Conservation (phyloP, 1,140 invertebrate genomes). For the Himalopsyche phryganea region DNA sequence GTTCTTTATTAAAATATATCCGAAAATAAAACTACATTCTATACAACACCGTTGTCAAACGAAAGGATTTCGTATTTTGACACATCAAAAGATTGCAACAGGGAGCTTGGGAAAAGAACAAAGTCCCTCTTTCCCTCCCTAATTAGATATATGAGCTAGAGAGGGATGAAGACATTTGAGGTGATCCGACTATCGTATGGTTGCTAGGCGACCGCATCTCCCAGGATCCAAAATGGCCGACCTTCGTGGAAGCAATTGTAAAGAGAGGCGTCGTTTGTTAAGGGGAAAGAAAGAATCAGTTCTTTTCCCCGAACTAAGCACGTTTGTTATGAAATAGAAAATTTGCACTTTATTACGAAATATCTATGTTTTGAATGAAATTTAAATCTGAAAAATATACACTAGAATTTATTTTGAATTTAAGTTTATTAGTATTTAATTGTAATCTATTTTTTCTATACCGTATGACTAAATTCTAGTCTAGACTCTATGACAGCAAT, state of each 20-base stretch:
- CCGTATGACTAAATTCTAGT: no score
- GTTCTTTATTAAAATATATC: no score
- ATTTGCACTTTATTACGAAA: no score
- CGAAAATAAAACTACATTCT: no score
- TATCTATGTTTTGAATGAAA: no score
- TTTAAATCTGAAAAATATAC: no score
- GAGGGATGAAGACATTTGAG: slow-evolving; percentile 15
- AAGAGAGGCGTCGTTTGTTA: slow-evolving; percentile 16
- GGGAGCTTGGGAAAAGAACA: slow-evolving; percentile 2
- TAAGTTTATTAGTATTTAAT: no score
- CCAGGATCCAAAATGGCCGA: slow-evolving; percentile 30
- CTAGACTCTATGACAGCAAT: no score
- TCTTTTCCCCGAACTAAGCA: slow-evolving; percentile 13
- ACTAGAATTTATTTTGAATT: no score
- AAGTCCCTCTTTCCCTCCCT: background rate
- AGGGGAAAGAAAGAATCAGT: slow-evolving; percentile 4
- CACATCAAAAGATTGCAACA: slow-evolving; percentile 20
- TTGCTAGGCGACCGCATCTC: slow-evolving; percentile 29
- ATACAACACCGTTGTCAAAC: slow-evolving; percentile 1
- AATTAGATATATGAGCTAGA: background rate
- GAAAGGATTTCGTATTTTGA: slow-evolving; percentile 14
- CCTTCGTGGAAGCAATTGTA: slow-evolving; percentile 14
- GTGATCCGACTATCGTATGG: slow-evolving; percentile 12
- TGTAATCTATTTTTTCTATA: no score
- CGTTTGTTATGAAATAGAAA: background rate